Base-by-base conservation (phyloP, 2,797 vertebrate genomes). In the Huso huso region DNA sequence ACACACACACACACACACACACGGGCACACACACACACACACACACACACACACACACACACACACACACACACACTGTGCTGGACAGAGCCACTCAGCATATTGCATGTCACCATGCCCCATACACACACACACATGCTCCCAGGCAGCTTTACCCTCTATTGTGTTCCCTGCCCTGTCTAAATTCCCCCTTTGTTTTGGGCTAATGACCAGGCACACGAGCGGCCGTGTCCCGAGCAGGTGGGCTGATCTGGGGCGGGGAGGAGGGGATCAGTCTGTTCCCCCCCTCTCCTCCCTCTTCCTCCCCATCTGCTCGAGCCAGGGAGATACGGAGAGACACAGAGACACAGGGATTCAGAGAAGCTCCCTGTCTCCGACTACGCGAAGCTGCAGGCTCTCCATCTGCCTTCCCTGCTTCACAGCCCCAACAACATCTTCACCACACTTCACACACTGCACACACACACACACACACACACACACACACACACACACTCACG, bases 261-360 rank as follows among this genome's bases (percentile, higher is more conserved):
- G 10, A 62, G 15, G 66, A 75, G 65, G 68, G 74, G 77, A 75
- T 74, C 1, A 18, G 69, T 87, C 86, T 88, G 85, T 86, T 84
- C 73, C 79, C 84, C 86, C 80, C 76, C 83, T 51, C 75, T 53
- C 77, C 85, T 66, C 80, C 81, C 77, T 57, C 76, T 75, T 68
- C 82, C 57, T 73, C 77, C 74, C 86, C 86, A 89, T 89, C 84
- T 87, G 86, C 80, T 84, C 79, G n/a, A n/a, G n/a, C n/a, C n/a
- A n/a, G n/a, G 23, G n/a, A n/a, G n/a, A n/a, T n/a, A n/a, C n/a
- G n/a, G n/a, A n/a, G n/a, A n/a, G n/a, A n/a, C n/a, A n/a, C n/a
- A n/a, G n/a, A n/a, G n/a, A n/a, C n/a, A n/a, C n/a, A n/a, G n/a
- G n/a, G n/a, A n/a, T n/a, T n/a, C n/a, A n/a, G n/a, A n/a, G n/a